These are phyloP conservation scores for Melanotaenia duboulayi DNA, from an alignment of 2,113 vertebrate species.

Conservation along the genomic window DNA sequence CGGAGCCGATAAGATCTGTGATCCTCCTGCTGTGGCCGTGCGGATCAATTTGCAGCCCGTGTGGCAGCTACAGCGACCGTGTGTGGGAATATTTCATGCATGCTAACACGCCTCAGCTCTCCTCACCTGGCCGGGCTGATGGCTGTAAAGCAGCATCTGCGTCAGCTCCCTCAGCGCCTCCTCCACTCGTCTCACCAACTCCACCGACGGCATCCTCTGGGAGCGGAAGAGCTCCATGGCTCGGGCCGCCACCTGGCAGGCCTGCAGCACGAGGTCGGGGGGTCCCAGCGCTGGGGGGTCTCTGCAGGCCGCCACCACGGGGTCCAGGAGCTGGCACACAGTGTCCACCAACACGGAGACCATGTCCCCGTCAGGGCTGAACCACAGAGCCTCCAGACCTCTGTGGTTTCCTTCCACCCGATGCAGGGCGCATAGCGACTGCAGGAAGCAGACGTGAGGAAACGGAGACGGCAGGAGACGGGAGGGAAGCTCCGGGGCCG, in stretches of 20 bases:
- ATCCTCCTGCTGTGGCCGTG: too few species aligned
- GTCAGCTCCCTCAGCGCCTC: slow-evolving; percentile 84
- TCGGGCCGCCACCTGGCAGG: slow-evolving; percentile 72
- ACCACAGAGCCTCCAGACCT: slow-evolving; percentile 66
- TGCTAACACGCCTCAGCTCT: too few species aligned
- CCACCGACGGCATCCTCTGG: slow-evolving; percentile 73
- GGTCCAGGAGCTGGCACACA: slow-evolving; percentile 84
- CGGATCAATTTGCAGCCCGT: too few species aligned
- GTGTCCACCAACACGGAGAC: slow-evolving; percentile 80
- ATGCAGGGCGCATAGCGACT: slow-evolving; percentile 83
- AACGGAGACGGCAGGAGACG: neutral
- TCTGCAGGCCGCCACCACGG: slow-evolving; percentile 80
- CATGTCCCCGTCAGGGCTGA: slow-evolving; percentile 64
- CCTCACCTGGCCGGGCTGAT: slow-evolving; percentile 84
- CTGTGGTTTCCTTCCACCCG: slow-evolving; percentile 65
- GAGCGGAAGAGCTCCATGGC: slow-evolving; percentile 77
- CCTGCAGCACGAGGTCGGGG: slow-evolving; percentile 76
- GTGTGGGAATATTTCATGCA: too few species aligned
- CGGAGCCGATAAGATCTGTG: too few species aligned
- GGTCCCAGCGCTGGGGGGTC: slow-evolving; percentile 68
- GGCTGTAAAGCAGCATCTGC: slow-evolving; percentile 79
- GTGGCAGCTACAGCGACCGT: too few species aligned
- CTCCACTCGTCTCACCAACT: slow-evolving; percentile 82
- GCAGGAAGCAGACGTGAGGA: slow-evolving; percentile 86
- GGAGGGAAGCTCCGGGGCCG: neutral